Percentiles rank a stretch among this genome's conserved stretches.
Conservation (phyloP, 2,888 invertebrate genomes). For the Caenorhabditis japonica region DNA sequence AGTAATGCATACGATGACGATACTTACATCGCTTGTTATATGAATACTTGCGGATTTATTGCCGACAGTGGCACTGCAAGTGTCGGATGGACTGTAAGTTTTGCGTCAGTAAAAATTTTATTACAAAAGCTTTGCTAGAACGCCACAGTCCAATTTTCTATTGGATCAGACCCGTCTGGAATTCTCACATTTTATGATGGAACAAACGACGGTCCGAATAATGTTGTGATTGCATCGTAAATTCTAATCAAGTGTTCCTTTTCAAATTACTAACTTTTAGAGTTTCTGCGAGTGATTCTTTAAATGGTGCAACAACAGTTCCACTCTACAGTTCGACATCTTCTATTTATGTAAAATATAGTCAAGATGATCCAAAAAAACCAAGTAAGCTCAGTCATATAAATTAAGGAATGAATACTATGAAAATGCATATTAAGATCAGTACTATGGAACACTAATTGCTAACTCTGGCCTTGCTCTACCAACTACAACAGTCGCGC, state of each 20-base stretch:
- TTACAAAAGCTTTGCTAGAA: conserved; percentile 8
- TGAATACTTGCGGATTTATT: conserved; percentile 21
- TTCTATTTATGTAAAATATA: conserved; percentile 24
- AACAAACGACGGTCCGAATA: not conserved
- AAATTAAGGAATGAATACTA: too few species aligned
- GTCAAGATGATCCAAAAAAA: conserved; percentile 1
- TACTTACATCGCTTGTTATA: conserved; percentile 17
- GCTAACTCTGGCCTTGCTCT: conserved; percentile 9
- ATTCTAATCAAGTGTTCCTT: not conserved
- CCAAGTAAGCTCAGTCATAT: conserved; percentile 15
- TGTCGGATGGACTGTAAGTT: conserved; percentile 34
- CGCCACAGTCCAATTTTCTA: not conserved
- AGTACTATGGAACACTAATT: conserved; percentile 10
- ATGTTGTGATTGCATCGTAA: not conserved
- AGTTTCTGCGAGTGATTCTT: not conserved
- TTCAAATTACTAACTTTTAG: conserved; percentile 5
- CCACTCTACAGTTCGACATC: conserved; percentile 16
- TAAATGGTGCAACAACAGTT: not conserved
- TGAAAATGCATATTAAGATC: conserved; percentile 6
- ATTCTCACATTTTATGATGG: conserved; percentile 21
- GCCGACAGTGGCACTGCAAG: conserved; percentile 24
- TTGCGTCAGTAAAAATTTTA: not conserved
- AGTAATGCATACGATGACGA: conserved; percentile 13
- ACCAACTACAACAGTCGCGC: conserved; percentile 6
- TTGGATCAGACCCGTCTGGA: conserved; percentile 2